Percentiles rank a stretch among this genome's conserved stretches.
These are phyloP conservation scores for Glomeris maerens DNA, from an alignment of 1,140 invertebrate species.

Conservation along the genomic window DNA sequence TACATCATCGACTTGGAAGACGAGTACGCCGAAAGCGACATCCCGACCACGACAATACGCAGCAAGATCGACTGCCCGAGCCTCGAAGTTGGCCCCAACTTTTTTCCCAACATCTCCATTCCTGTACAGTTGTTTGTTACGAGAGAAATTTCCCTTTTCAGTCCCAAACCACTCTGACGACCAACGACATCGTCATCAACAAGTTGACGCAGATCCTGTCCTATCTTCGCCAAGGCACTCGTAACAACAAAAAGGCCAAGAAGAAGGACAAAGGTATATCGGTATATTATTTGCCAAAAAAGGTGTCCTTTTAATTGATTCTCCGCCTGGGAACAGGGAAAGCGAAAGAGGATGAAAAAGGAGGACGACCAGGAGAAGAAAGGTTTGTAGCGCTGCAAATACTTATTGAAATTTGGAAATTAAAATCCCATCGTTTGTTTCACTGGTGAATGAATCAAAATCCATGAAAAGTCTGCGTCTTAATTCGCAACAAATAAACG, in stretches of 20 bases:
- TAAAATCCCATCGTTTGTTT: no score
- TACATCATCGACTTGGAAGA: constrained; percentile 94
- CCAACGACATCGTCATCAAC: constrained; percentile 91
- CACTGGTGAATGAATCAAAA: no score
- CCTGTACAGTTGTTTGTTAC: background rate
- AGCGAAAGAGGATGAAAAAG: constrained; percentile 20
- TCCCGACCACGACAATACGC: constrained; percentile 87
- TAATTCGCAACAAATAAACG: no score
- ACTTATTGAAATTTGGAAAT: no score
- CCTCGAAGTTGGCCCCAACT: constrained; percentile 30
- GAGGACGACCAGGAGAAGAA: no score
- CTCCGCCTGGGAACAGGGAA: no score
- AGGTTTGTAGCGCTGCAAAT: no score
- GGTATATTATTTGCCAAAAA: no score
- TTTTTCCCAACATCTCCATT: background rate
- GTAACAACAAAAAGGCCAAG: constrained; percentile 62
- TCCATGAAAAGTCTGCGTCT: no score
- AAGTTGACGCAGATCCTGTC: constrained; percentile 94
- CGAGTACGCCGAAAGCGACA: constrained; percentile 75
- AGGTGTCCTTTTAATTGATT: no score
- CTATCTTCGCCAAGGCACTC: constrained; percentile 68
- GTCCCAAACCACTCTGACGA: constrained; percentile 64
- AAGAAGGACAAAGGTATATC: constrained; percentile 38
- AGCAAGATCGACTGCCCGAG: constrained; percentile 88
- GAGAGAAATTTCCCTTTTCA: constrained; percentile 31